Conservation (phyloP, 1,140 invertebrate genomes). For the Radopholus similis region DNA sequence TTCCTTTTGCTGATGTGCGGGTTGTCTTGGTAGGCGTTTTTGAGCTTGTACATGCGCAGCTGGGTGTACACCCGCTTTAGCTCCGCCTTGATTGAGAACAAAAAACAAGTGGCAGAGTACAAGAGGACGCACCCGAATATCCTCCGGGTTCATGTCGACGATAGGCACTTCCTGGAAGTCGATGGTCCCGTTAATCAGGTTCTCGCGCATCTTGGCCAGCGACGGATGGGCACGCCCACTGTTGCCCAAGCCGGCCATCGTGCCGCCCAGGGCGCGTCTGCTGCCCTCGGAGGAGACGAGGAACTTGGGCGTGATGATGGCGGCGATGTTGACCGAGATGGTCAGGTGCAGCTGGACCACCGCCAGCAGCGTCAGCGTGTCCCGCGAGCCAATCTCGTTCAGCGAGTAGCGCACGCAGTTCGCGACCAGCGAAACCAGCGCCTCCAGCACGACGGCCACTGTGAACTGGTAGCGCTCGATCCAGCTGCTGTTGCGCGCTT, state of each 20-base stretch:
- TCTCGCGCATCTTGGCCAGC: slow-evolving; percentile 65
- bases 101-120: not conserved
- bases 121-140: slow-evolving; percentile 69
- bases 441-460: slow-evolving; percentile 71
- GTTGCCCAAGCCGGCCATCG: slow-evolving; percentile 58
- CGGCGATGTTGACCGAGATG: slow-evolving; percentile 56
- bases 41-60: slow-evolving; percentile 72
- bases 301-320: slow-evolving; percentile 46
- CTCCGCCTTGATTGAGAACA: slow-evolving; percentile 69
- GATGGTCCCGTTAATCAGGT: slow-evolving; percentile 74
- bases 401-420: slow-evolving; percentile 63
- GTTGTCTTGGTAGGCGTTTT: slow-evolving; percentile 84
- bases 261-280: slow-evolving; percentile 57
- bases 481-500: slow-evolving; percentile 76
- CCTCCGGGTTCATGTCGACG: slow-evolving; percentile 81
- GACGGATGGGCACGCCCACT: slow-evolving; percentile 60
- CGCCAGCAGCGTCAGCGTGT: slow-evolving; percentile 38
- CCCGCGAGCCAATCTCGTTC: slow-evolving; percentile 13
- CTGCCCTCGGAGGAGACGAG: slow-evolving; percentile 49
- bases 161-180: slow-evolving; percentile 79
- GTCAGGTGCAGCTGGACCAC: slow-evolving; percentile 58
- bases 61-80: slow-evolving; percentile 83
- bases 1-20: slow-evolving; percentile 86
- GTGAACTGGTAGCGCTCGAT: slow-evolving; percentile 73
- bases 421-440: slow-evolving; percentile 70